Conservation (phyloP, 2,888 invertebrate genomes). For the Elegia similella region DNA sequence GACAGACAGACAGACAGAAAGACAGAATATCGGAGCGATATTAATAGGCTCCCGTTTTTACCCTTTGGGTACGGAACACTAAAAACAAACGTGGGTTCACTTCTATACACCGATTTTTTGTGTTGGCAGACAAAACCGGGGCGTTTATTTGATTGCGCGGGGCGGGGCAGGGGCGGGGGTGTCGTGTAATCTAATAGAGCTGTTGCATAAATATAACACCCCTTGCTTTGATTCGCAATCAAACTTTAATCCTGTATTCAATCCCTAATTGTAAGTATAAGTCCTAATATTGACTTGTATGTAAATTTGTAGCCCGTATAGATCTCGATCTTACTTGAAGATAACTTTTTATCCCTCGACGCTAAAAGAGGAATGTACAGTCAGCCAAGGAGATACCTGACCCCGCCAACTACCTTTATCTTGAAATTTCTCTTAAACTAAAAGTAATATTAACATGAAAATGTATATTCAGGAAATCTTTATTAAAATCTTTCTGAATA, state of each 20-base stretch:
- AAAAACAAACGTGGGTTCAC: too few relatives aligned
- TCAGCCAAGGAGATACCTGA: too few relatives aligned
- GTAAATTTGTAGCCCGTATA: neutral
- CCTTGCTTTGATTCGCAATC: conserved; percentile 33
- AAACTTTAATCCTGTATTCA: conserved; percentile 17
- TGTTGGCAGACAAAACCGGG: neutral
- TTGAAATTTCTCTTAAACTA: too few relatives aligned
- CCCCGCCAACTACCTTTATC: too few relatives aligned
- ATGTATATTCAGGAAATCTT: too few relatives aligned
- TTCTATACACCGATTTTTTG: neutral
- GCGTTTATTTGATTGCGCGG: conserved; percentile 38
- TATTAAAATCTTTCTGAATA: too few relatives aligned
- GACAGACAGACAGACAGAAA: too few relatives aligned
- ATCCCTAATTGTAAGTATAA: conserved; percentile 10
- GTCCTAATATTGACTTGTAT: conserved; percentile 4
- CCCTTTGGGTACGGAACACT: too few relatives aligned
- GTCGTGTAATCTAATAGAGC: conserved; percentile 55
- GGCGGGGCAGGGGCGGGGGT: conserved; percentile 18
- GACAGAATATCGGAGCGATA: too few relatives aligned
- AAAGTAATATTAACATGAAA: too few relatives aligned
- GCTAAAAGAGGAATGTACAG: too few relatives aligned
- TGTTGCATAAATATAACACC: conserved; percentile 57
- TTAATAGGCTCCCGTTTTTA: too few relatives aligned
- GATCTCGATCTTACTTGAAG: neutral
- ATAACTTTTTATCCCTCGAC: neutral